Percentiles rank a stretch among this genome's conserved stretches.
Evolutionary conservation across 2,888 invertebrate genomes (phyloP).

Genomic region (Polietes domitor): DNA sequence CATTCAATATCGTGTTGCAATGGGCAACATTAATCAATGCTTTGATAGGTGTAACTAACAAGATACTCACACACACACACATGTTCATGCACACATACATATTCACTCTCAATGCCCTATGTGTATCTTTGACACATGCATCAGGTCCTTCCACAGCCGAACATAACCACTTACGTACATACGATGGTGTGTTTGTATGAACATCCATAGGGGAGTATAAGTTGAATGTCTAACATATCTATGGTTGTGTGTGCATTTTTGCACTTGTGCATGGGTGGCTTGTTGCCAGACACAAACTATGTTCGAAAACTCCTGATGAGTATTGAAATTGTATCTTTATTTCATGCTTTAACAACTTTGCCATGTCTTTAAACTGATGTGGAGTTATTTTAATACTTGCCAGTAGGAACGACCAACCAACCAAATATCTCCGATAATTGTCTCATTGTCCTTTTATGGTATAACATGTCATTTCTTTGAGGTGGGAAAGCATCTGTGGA

Average conservation of each 20-base stretch:
- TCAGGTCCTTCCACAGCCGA: too few relatives aligned
- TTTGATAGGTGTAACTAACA: constrained; percentile 49
- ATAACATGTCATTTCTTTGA: constrained; percentile 43
- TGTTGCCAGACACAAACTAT: neutral
- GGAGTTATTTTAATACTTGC: constrained; percentile 19
- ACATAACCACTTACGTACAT: neutral
- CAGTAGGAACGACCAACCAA: constrained; percentile 5
- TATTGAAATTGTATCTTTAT: constrained; percentile 15
- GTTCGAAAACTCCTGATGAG: neutral
- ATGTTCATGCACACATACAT: neutral
- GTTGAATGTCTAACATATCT: too few relatives aligned
- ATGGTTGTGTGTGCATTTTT: neutral
- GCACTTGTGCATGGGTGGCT: neutral
- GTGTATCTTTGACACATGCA: neutral
- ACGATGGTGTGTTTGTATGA: too few relatives aligned
- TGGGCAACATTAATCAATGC: constrained; percentile 59
- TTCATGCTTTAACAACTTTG: neutral
- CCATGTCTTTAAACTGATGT: constrained; percentile 7
- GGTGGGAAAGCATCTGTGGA: neutral
- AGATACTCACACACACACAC: neutral
- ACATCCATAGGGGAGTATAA: too few relatives aligned
- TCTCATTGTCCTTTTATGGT: constrained; percentile 50
- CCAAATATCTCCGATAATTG: constrained; percentile 53
- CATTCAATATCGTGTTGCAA: constrained; percentile 52
- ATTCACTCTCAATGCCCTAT: neutral